Conservation (phyloP, 2,888 invertebrate genomes). For the Mesorhabditis sp. region DNA sequence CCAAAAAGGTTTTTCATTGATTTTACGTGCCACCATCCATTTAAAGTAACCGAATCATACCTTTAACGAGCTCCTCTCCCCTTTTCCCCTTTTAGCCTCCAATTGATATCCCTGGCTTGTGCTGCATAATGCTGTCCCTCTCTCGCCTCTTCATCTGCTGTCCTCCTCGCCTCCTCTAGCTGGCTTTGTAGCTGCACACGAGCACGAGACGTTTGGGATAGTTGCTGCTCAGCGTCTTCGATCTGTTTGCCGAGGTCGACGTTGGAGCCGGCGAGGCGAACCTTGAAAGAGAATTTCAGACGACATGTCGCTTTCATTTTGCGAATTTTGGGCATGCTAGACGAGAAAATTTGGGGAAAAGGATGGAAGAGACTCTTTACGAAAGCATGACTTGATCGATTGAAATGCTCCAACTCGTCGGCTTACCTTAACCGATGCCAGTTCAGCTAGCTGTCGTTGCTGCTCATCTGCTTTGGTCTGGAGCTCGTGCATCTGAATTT, state of each 20-base stretch:
- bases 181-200: slow-evolving; percentile 89
- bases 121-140: slow-evolving; percentile 58
- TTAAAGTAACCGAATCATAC: too few species aligned
- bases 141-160: slow-evolving; percentile 85
- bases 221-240: slow-evolving; percentile 97
- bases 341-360: too few species aligned
- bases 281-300: slow-evolving; percentile 73
- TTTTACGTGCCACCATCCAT: too few species aligned
- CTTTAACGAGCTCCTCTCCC: slow-evolving; percentile 76
- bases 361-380: too few species aligned
- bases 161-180: slow-evolving; percentile 94
- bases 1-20: too few species aligned
- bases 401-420: too few species aligned
- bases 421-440: slow-evolving; percentile 67
- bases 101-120: slow-evolving; percentile 97
- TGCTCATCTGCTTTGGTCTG: slow-evolving; percentile 94
- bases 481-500: slow-evolving; percentile 75
- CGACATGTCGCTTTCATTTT: too few species aligned
- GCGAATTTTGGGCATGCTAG: too few species aligned
- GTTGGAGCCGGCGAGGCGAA: slow-evolving; percentile 95
- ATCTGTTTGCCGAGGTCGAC: slow-evolving; percentile 90
- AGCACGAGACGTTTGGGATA: slow-evolving; percentile 78
- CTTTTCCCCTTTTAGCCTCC: too few species aligned
- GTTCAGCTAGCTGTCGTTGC: slow-evolving; percentile 91
- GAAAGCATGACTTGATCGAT: too few species aligned